Evolutionary conservation across 2,888 invertebrate genomes (phyloP).

Genomic region (Chrysomela aeneicollis): DNA sequence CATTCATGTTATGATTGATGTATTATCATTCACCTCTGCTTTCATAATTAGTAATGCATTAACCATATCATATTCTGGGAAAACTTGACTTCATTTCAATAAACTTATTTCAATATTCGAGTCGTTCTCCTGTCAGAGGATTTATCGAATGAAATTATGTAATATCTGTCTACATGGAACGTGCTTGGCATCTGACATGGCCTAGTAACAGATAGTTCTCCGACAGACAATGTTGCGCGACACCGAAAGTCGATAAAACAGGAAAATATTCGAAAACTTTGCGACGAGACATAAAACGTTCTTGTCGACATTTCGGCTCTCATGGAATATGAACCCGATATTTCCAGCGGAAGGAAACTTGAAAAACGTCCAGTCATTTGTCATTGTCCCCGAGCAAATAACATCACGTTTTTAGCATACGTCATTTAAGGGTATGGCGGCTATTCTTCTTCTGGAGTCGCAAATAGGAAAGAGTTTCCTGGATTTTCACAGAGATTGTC

Average conservation of each 20-base stretch:
- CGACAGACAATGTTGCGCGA: constrained; percentile 47
- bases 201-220: constrained; percentile 40
- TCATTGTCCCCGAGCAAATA: constrained; percentile 51
- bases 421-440: constrained; percentile 52
- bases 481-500: constrained; percentile 52
- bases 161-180: constrained; percentile 38
- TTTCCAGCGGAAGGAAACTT: constrained; percentile 41
- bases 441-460: constrained; percentile 48
- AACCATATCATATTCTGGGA: too few relatives aligned
- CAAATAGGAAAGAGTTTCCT: constrained; percentile 52
- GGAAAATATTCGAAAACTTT: constrained; percentile 48
- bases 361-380: constrained; percentile 50
- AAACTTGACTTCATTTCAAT: too few relatives aligned
- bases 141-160: constrained; percentile 45
- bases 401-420: constrained; percentile 54
- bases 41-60: too few relatives aligned
- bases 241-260: constrained; percentile 46
- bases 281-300: constrained; percentile 43
- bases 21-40: too few relatives aligned
- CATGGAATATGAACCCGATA: constrained; percentile 44
- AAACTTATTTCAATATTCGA: constrained; percentile 27
- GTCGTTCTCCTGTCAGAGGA: constrained; percentile 33
- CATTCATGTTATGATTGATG: too few relatives aligned
- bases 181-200: constrained; percentile 44
- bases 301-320: constrained; percentile 42